Evolutionary conservation across 2,888 invertebrate species (phyloP), one percentile per base, ranked within the genome.

Genomic region (Oxystoma pomonae): DNA sequence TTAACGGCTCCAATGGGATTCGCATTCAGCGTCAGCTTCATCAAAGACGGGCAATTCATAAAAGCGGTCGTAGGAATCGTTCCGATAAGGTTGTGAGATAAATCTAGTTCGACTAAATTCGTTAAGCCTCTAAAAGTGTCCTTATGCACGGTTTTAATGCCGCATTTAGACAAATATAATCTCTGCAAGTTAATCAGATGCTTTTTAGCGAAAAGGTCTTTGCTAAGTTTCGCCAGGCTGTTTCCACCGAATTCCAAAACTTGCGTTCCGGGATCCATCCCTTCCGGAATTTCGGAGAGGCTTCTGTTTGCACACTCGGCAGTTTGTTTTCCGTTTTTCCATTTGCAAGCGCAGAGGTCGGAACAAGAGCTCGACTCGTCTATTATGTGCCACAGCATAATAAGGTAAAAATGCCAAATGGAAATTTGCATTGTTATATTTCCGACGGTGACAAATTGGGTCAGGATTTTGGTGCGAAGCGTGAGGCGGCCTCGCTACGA

Each of bases 241-340:
- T 95, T 96, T 59, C 90, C 90, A 55, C 90, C 86, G 75, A 96
- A 88, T 78, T 94, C 92, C 63, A 95, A 82, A 52, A 96, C 94
- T 83, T 95, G 94, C 0, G 94, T 95, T 75, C 90, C 91, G 12
- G 89, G 86, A 77, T 93, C 90, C 72, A 95, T 87, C 57, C 89
- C 88, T 71, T 87, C 87, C 1, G 95, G 95, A 63, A 95, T 87
- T 12, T 86, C 84, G 68, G 89, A 86, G 61, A 95, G 82, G 61
- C 87, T 88, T 76, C 90, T 90, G 67, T 90, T 88, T 58, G 89
- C 86, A 80, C 96, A 96, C 79, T 95, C 94, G 58, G 93, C 94
- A 70, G 92, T 91, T 77, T 94, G 90, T 76, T 96, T 96, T 57
- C 95, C 95, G 76, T 90, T 90, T 80, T 94, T 94, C 95, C 95